phyloP scores from a whole-genome alignment of 2,797 vertebrate genomes.

The Apogon talboti region DNA sequence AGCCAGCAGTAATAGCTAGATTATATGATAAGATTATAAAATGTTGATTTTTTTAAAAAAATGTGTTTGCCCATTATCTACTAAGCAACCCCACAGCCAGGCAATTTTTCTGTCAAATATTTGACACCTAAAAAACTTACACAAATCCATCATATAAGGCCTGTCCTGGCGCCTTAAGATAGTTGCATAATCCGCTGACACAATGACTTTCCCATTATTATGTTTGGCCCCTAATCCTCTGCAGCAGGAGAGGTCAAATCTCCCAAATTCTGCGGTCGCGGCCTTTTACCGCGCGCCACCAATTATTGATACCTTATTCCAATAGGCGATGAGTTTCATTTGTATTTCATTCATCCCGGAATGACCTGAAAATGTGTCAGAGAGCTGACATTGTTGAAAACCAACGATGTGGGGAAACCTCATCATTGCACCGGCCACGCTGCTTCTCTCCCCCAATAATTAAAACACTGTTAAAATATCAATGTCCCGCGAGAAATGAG shows the following conservation, averaged over 20 bases:
- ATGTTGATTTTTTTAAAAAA: too few relatives aligned
- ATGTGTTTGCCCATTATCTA: too few relatives aligned
- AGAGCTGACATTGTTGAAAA: constrained; percentile 80
- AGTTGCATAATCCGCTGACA: constrained; percentile 76
- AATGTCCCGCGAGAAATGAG: constrained; percentile 77
- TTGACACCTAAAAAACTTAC: constrained; percentile 39
- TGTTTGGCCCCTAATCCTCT: constrained; percentile 68
- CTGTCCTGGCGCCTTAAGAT: constrained; percentile 62
- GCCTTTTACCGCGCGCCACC: constrained; percentile 45
- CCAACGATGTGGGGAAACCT: constrained; percentile 79
- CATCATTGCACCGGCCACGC: constrained; percentile 61
- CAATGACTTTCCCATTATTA: constrained; percentile 70
- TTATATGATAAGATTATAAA: too few relatives aligned
- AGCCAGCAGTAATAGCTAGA: too few relatives aligned
- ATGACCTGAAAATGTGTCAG: constrained; percentile 76
- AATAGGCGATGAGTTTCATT: constrained; percentile 78
- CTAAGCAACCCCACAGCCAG: too few relatives aligned
- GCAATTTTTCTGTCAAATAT: constrained; percentile 11
- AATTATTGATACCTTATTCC: constrained; percentile 79
- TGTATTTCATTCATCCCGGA: constrained; percentile 74
- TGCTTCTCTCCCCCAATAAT: constrained; percentile 70
- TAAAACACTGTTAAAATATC: constrained; percentile 83
- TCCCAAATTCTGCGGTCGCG: constrained; percentile 55
- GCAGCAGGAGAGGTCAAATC: constrained; percentile 74
- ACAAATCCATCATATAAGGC: constrained; percentile 35